Evolutionary conservation across 2,797 vertebrate genomes (phyloP).

Genomic region (Micromesistius poutassou): DNA sequence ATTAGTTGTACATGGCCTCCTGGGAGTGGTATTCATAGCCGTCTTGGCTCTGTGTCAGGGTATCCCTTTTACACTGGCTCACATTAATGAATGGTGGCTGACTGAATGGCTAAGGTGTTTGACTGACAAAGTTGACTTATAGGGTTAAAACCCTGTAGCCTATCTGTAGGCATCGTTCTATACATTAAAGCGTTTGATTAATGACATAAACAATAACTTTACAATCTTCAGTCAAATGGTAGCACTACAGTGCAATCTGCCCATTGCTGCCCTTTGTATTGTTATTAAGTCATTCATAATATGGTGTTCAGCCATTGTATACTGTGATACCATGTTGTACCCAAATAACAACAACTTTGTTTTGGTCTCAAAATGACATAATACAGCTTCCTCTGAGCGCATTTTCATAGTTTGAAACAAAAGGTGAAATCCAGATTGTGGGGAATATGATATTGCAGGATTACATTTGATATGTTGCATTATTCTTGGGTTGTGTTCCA

Average conservation of each 20-base stretch:
- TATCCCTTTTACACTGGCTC: constrained; percentile 28
- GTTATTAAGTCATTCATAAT: background rate
- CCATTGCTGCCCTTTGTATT: background rate
- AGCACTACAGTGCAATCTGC: background rate
- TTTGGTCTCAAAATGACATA: background rate
- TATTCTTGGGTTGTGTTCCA: background rate
- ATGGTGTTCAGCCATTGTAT: background rate
- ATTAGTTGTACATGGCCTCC: constrained; percentile 34
- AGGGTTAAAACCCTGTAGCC: no score
- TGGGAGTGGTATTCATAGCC: constrained; percentile 46
- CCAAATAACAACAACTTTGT: background rate
- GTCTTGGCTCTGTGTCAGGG: constrained; percentile 26
- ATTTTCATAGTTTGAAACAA: background rate
- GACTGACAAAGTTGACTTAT: background rate
- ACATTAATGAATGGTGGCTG: constrained; percentile 1
- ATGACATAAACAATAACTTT: background rate
- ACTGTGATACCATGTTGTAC: background rate
- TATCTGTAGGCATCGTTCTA: no score
- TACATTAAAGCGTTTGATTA: no score
- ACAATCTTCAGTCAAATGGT: background rate
- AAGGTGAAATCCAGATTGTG: no score
- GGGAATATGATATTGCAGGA: background rate
- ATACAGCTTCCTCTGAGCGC: background rate
- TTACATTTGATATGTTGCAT: background rate
- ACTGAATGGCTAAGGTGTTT: background rate